Evolutionary conservation across 37 sponge, comb jelly and placozoan genomes (phyloP).

Genomic region (Haliclona indistincta): DNA sequence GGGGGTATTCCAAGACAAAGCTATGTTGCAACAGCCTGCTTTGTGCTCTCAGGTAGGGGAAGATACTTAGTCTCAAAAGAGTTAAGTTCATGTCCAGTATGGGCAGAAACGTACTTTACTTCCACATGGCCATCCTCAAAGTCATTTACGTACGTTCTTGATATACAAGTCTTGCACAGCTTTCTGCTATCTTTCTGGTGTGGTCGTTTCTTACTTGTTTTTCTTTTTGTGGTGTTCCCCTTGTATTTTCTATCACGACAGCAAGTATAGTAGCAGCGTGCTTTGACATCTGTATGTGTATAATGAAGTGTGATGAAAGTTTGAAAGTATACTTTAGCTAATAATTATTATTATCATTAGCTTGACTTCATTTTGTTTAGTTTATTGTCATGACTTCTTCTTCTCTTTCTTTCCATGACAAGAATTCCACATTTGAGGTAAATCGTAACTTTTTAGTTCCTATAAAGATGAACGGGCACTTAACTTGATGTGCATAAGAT

Average conservation of each 20-base stretch:
- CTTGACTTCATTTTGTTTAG: conserved; percentile 4
- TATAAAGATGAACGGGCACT: too few species aligned
- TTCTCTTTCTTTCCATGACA: conserved; percentile 16
- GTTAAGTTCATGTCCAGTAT: conserved; percentile 13
- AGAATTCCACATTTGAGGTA: conserved; percentile 18
- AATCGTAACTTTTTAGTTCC: too few species aligned
- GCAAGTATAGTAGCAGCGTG: conserved; percentile 4
- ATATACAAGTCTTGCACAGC: neutral
- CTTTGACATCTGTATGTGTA: neutral
- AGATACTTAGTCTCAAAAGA: conserved; percentile 7
- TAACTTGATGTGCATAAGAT: too few species aligned
- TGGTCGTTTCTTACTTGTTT: conserved; percentile 10
- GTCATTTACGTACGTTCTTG: conserved; percentile 4
- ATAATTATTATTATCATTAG: neutral
- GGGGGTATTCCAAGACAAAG: conserved; percentile 7
- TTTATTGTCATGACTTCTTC: conserved; percentile 11
- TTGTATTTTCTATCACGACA: conserved; percentile 19
- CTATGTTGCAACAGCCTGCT: conserved; percentile 13
- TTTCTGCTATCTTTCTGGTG: conserved; percentile 25
- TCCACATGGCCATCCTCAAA: conserved; percentile 6
- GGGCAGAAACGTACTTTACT: conserved; percentile 17
- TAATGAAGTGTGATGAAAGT: neutral
- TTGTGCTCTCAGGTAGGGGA: conserved; percentile 22
- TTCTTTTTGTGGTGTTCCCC: conserved; percentile 2
- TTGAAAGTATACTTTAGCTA: neutral